A percentile compares a stretch with the other conserved stretches of the same genome.
phyloP scores from a whole-genome alignment of 1,140 invertebrate species.

The Microplitis mediator region DNA sequence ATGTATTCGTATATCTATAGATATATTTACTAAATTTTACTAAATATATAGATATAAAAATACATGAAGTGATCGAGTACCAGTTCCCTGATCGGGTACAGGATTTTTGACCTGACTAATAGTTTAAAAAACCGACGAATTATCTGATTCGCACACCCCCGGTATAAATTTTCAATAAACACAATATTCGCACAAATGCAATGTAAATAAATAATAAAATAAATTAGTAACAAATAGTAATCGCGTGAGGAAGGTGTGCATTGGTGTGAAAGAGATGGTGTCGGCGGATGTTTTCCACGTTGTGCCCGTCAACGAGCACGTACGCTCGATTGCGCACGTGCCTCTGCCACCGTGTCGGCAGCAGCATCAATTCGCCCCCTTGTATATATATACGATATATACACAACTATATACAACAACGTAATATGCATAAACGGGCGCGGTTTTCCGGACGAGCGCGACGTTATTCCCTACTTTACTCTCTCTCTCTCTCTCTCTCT shows the following conservation, averaged over 20 bases:
- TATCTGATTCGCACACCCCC: no score
- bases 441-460: constrained; percentile 12
- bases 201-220: not conserved
- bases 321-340: constrained; percentile 22
- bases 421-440: constrained; percentile 17
- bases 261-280: not conserved
- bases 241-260: not conserved
- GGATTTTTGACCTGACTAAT: no score
- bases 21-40: no score
- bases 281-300: constrained; percentile 16
- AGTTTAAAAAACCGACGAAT: no score
- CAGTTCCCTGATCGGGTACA: no score
- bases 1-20: no score
- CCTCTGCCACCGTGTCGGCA: constrained; percentile 1
- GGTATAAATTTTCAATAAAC: not conserved
- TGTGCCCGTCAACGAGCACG: constrained; percentile 14
- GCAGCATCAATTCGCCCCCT: not conserved
- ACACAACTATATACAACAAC: not conserved
- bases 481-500: no score
- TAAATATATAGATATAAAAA: no score
- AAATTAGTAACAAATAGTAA: not conserved
- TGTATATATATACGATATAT: not conserved
- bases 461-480: not conserved
- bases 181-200: not conserved
- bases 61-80: no score